Evolutionary conservation across 1,140 invertebrate genomes (phyloP).

Genomic region (Stenopsyche tienmushanensis): DNA sequence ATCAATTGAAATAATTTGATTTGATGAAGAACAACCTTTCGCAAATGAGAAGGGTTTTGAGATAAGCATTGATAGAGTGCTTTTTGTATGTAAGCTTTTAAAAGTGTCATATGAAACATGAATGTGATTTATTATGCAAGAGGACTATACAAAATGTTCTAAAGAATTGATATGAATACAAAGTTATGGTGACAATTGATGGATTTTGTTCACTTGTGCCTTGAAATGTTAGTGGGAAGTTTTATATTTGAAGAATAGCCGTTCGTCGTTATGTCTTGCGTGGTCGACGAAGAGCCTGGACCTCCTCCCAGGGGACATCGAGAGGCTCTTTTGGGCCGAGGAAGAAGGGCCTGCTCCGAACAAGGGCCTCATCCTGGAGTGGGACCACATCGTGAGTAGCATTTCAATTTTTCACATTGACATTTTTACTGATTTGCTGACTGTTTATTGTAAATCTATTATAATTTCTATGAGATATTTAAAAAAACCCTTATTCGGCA

Average conservation of each 20-base stretch:
- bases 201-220: neutral
- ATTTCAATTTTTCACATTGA: neutral
- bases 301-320: slow-evolving; percentile 46
- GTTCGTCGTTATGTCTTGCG: slow-evolving; percentile 28
- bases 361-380: slow-evolving; percentile 63
- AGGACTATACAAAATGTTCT: neutral
- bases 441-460: neutral
- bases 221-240: neutral
- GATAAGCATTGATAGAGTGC: no score
- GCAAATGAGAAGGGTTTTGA: no score
- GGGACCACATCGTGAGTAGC: slow-evolving; percentile 52
- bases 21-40: no score
- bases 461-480: neutral
- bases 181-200: neutral
- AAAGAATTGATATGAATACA: neutral
- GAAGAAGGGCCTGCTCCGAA: slow-evolving; percentile 63
- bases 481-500: neutral
- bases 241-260: neutral
- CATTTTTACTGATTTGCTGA: neutral
- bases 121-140: neutral
- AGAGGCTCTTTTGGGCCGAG: slow-evolving; percentile 53
- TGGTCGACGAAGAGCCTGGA: slow-evolving; percentile 40
- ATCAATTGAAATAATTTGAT: no score
- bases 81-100: no score
- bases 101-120: no score